Evolutionary conservation across 2,888 invertebrate genomes (phyloP), one percentile per base, ranked within the genome.

Genomic region (Rosalia funebris): DNA sequence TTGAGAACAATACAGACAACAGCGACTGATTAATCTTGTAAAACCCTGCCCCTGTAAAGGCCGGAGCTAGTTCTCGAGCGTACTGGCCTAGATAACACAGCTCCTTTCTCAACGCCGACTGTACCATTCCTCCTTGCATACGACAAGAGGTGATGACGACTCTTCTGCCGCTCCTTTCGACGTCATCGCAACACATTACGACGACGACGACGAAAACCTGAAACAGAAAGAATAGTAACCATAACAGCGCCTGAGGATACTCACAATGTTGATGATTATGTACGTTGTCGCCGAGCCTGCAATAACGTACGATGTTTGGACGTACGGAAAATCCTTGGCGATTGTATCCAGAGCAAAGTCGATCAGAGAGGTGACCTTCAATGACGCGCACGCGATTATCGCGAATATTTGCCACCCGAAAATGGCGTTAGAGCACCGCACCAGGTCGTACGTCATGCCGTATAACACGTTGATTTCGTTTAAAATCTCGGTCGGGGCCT

Each of bases 41-140:
- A 3, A 59, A 59, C 15, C 59, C 59, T 15, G 53, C 52, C 12
- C 37, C 46, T 0, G 46, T 36, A 15, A 59, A 53, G 9, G 5
- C 31, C 1, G 47, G 56, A 9, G 20, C 19, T 19, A 56, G 20
- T 31, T 41, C 19, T 25, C 15, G 31, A 1, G 41, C 32, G 9
- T 19, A 56, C 5, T 19, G 16, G 1, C 46, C 56, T 14, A 56
- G 32, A 41, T 41, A 47, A n/a, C 12, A 10, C 5, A 56, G 17
- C 32, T 56, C 56, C 2, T 47, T 34, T 7, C 47, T 47, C 9
- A 39, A 11, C 14, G 46, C 10, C n/a, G 41, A 56, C 12, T 46
- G 32, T 19, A 32, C 17, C 47, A 56, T 41, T 1, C 47, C 46
- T 14, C 41, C 19, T 17, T 56, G 56, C 14, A 56, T 19, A 47